Evolutionary conservation across 2,113 vertebrate genomes (phyloP).

Genomic region (Sapayoa aenigma): DNA sequence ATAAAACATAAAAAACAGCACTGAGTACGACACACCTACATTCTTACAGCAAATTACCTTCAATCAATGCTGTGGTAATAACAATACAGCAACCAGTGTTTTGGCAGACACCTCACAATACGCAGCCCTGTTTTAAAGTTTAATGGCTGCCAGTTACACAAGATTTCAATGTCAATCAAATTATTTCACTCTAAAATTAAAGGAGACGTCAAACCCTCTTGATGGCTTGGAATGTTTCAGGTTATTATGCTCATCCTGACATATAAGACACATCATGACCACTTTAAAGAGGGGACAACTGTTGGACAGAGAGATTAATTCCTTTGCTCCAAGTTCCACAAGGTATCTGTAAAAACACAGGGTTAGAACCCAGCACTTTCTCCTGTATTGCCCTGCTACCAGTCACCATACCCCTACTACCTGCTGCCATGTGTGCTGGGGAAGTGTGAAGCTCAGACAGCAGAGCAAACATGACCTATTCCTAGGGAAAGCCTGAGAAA

Average conservation of each 20-base stretch:
- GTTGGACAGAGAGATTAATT: not conserved
- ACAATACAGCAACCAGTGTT: not conserved
- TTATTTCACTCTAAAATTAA: not conserved
- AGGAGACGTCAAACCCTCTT: not conserved
- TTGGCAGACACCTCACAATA: slow-evolving; percentile 2
- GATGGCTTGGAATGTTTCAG: not conserved
- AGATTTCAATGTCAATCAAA: not conserved
- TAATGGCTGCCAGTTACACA: not conserved
- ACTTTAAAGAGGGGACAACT: not conserved
- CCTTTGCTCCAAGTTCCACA: not conserved
- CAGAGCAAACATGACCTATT: not conserved
- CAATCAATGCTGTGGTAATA: not conserved
- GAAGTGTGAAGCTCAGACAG: not conserved
- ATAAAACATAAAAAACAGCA: not conserved
- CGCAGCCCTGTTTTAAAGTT: not conserved
- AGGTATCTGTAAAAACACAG: not conserved
- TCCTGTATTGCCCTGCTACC: not conserved
- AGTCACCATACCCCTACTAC: not conserved
- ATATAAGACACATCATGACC: not conserved
- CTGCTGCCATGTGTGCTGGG: not conserved
- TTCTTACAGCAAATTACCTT: not conserved
- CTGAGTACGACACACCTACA: not conserved
- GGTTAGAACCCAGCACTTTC: not conserved
- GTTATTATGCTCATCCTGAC: not conserved
- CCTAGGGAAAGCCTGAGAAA: not conserved